Conservation (phyloP, 2,888 invertebrate genomes). For the Eudemis profundana region DNA sequence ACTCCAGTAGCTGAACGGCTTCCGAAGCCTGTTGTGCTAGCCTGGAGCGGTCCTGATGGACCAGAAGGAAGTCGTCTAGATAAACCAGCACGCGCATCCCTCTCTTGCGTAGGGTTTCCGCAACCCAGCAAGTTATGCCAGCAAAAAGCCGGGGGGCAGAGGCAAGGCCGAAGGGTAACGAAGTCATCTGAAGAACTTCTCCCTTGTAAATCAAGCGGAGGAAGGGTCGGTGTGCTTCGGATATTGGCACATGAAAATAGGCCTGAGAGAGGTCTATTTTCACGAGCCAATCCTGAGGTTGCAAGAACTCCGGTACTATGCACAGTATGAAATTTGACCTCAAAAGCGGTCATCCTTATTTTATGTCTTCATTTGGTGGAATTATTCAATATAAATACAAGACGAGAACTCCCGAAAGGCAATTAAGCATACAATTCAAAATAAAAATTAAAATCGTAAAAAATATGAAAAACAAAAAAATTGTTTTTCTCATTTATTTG, state of each 20-base stretch:
- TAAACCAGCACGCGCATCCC: slow-evolving; percentile 34
- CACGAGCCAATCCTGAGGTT: slow-evolving; percentile 18
- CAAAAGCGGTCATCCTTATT: no score
- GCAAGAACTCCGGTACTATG: background rate
- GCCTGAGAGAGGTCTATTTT: slow-evolving; percentile 27
- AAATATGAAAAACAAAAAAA: no score
- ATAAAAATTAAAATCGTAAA: no score
- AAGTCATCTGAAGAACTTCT: slow-evolving; percentile 28
- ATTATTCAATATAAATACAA: no score
- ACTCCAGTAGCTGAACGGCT: slow-evolving; percentile 6
- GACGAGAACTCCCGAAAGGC: no score
- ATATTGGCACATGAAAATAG: slow-evolving; percentile 25
- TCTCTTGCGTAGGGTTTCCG: slow-evolving; percentile 23
- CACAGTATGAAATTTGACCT: background rate
- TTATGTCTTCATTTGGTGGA: no score
- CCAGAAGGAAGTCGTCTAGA: slow-evolving; percentile 39
- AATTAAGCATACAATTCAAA: no score
- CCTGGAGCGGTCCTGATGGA: slow-evolving; percentile 8
- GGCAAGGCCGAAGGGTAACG: slow-evolving; percentile 34
- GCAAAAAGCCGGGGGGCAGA: slow-evolving; percentile 34
- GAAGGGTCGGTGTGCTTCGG: slow-evolving; percentile 21
- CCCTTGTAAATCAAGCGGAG: slow-evolving; percentile 30
- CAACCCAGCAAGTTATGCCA: slow-evolving; percentile 37
- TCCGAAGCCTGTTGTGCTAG: background rate
- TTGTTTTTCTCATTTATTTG: no score